phyloP scores from a whole-genome alignment of 2,113 vertebrate genomes.

The Labrus mixtus region DNA sequence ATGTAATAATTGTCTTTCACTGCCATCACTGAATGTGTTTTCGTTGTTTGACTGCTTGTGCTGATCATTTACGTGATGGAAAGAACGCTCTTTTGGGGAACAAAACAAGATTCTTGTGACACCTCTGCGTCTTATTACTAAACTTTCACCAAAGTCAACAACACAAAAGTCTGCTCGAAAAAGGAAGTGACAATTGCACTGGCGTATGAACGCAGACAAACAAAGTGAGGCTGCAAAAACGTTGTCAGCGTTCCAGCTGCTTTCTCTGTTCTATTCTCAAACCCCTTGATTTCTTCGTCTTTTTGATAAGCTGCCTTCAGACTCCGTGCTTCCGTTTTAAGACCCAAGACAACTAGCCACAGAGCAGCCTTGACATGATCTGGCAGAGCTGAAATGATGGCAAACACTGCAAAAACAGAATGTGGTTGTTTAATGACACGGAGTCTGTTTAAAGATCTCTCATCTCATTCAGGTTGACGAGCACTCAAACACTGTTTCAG shows the following conservation, averaged over 20 bases:
- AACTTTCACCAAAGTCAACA: conserved; percentile 31
- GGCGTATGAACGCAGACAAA: conserved; percentile 17
- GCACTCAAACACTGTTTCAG: not conserved
- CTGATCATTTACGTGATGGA: conserved; percentile 15
- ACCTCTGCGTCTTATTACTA: conserved; percentile 1
- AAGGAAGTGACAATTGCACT: conserved; percentile 7
- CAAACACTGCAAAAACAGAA: conserved; percentile 11
- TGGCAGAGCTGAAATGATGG: conserved; percentile 25
- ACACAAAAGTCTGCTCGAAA: conserved; percentile 15
- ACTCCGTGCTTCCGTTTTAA: conserved; percentile 17
- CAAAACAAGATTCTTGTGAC: conserved; percentile 13
- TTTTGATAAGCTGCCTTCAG: conserved; percentile 3
- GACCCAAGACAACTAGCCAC: conserved; percentile 5
- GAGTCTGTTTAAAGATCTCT: conserved; percentile 53
- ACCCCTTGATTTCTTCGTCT: not conserved
- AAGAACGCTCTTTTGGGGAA: conserved; percentile 7
- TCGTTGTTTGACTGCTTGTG: conserved; percentile 1
- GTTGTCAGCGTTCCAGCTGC: conserved; percentile 1
- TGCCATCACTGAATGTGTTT: conserved; percentile 10
- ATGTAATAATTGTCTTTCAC: no score
- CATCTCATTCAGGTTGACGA: conserved; percentile 2
- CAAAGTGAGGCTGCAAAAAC: conserved; percentile 21
- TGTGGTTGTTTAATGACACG: conserved; percentile 32
- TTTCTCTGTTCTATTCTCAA: conserved; percentile 20
- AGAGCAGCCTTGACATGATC: conserved; percentile 1